phyloP scores from a whole-genome alignment of 2,888 invertebrate species.

The Anthophora plumipes region DNA sequence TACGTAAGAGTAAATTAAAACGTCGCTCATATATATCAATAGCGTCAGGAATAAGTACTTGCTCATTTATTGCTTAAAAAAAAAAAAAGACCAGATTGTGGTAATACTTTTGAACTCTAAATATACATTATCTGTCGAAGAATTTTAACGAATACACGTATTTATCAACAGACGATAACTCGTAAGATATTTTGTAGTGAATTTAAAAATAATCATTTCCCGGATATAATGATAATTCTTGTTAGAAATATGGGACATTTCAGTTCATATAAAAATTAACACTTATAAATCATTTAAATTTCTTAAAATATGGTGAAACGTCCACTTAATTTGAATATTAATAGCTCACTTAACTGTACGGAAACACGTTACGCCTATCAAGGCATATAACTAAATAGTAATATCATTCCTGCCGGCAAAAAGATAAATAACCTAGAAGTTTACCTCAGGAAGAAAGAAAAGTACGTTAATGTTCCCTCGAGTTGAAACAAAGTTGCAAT shows the following conservation, averaged over 20 bases:
- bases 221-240: too few relatives aligned
- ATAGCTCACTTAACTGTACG: background rate
- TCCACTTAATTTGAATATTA: constrained; percentile 1
- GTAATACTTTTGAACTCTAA: too few relatives aligned
- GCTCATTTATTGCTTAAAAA: too few relatives aligned
- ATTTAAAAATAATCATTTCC: too few relatives aligned
- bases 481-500: background rate
- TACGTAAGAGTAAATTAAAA: too few relatives aligned
- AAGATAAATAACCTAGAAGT: background rate
- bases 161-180: too few relatives aligned
- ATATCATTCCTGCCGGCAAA: background rate
- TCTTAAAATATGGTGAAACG: background rate
- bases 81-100: too few relatives aligned
- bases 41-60: too few relatives aligned
- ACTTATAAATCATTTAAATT: background rate
- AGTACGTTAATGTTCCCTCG: background rate
- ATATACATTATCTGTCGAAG: too few relatives aligned
- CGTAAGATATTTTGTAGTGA: too few relatives aligned
- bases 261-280: background rate
- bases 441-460: background rate
- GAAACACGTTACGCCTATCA: background rate
- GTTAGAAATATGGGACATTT: background rate
- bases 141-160: too few relatives aligned
- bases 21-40: too few relatives aligned
- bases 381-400: background rate